Base-by-base conservation (phyloP, 1,140 invertebrate species). In the Ceratosolen solmsi region DNA sequence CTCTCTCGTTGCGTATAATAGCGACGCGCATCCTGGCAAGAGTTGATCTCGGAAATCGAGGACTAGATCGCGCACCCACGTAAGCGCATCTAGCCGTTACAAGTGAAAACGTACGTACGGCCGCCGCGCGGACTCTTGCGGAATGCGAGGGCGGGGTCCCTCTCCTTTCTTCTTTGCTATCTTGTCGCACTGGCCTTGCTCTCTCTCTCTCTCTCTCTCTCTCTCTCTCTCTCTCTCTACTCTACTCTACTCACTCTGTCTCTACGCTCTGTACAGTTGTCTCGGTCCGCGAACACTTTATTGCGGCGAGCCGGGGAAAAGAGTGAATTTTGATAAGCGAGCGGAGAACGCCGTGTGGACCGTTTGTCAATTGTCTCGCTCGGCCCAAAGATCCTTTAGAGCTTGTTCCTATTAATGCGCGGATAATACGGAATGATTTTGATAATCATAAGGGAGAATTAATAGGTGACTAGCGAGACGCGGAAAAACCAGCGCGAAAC, bases 81-180 rank as follows among this genome's bases (percentile, higher is more conserved):
- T 13, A n/a, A 41, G 68, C 68, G 68, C 68, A 46, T 41, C 68
- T 70, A 41, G 70, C 41, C 73, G 54, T n/a, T 72, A 73, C 54
- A 72, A 79, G 70, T 79, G 68, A 56, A 79, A 79, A 79, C 68
- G 36, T 72, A 33, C 54, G 33, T 11, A 27, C n/a, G n/a, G n/a
- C n/a, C n/a, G n/a, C n/a, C 25, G 60, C 27, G 36, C 36, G 63
- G 27, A 38, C 27, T 4, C 70, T 41, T 25, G 70, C 27, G 73
- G 73, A 75, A 75, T 77, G 74, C 78, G 78, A 79, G 68, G 78
- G 68, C 63, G 78, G 54, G 70, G 78, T 79, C 63, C 33, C 68
- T 70, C 65, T 41, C 33, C n/a, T n/a, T 78, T 30, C 27, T 20
- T 51, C 41, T 20, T 27, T 33, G n/a, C n/a, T n/a, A n/a, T n/a